phyloP scores from a whole-genome alignment of 2,113 vertebrate species.

The Bubalus kerabau region DNA sequence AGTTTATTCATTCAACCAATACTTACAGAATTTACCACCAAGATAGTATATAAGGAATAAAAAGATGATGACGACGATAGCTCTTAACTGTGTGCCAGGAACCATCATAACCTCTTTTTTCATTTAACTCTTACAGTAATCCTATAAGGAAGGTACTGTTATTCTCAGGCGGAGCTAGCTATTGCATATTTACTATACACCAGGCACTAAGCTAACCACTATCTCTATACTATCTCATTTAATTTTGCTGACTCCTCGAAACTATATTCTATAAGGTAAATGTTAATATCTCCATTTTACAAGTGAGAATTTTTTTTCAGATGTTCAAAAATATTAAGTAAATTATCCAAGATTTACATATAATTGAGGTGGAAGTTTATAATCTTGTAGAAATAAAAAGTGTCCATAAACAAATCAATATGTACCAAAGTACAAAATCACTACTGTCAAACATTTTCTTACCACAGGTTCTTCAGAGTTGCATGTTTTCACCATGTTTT shows the following conservation, averaged over 20 bases:
- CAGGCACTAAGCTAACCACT: not conserved
- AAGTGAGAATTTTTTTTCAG: not conserved
- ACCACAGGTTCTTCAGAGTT: conserved; percentile 83
- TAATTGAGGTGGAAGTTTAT: not conserved
- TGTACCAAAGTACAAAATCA: not conserved
- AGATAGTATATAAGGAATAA: not conserved
- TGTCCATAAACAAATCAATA: not conserved
- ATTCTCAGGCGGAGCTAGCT: not conserved
- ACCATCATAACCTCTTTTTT: not conserved
- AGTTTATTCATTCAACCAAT: not conserved
- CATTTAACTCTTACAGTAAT: not conserved
- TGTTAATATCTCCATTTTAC: not conserved
- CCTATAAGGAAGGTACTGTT: not conserved
- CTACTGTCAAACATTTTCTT: conserved; percentile 57
- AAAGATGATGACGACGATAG: not conserved
- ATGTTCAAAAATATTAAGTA: conserved; percentile 15
- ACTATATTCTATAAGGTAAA: not conserved
- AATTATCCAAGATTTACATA: not conserved
- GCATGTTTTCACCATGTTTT: conserved; percentile 84
- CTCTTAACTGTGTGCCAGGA: not conserved
- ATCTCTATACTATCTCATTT: not conserved
- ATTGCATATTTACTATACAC: not conserved
- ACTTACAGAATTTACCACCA: not conserved
- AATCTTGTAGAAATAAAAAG: not conserved
- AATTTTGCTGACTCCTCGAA: not conserved